Base-by-base conservation (phyloP, 1,140 invertebrate genomes). In the Bombus breviceps region DNA sequence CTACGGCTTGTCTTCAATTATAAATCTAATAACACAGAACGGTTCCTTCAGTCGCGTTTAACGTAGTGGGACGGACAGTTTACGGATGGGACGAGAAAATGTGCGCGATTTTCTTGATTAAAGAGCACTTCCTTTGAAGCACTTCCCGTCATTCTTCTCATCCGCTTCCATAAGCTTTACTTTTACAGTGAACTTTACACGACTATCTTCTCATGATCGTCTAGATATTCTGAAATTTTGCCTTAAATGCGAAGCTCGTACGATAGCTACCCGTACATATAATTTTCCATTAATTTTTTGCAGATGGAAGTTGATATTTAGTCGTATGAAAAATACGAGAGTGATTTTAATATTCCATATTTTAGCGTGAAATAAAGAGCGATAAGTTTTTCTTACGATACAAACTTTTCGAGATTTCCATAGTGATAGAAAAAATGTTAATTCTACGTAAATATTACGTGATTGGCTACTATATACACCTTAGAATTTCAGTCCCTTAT, bases 31-130 rank as follows among this genome's bases (percentile, higher is more conserved):
- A 62, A 81, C 69, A 81, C 25, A 18, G 79, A 59, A 74, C 12
- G 1, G 3, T 32, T 22, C 5, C 28, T 78, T 62, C 8, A 43
- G 39, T 28, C 34, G 8, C 18, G 10, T 18, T 57, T n/a, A 28
- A 77, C 41, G 37, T 39, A 22, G n/a, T 18, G 66, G n/a, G 34
- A 4, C 34, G 43, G 13, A 34, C 47, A 59, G 47, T 73, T 86
- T 87, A 68, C 47, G 32, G 76, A 62, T 0, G 15, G 15, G 13
- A 57, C 2, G 32, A 18, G n/a, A 79, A 37, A 87, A n/a, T 82
- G 47, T 57, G 43, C 43, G 81, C 53, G 34, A 88, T 88, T 82
- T 76, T 75, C 73, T 68, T 83, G 15, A 86, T 87, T 76, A 87
- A 83, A 88, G 59, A 28, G 34, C 28, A 6, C 32, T 2, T 53